A percentile compares a stretch with the other conserved stretches of the same genome.
These are phyloP conservation scores for Didymodactylos carnosus DNA, from an alignment of 2,888 invertebrate species.

Conservation along the genomic window DNA sequence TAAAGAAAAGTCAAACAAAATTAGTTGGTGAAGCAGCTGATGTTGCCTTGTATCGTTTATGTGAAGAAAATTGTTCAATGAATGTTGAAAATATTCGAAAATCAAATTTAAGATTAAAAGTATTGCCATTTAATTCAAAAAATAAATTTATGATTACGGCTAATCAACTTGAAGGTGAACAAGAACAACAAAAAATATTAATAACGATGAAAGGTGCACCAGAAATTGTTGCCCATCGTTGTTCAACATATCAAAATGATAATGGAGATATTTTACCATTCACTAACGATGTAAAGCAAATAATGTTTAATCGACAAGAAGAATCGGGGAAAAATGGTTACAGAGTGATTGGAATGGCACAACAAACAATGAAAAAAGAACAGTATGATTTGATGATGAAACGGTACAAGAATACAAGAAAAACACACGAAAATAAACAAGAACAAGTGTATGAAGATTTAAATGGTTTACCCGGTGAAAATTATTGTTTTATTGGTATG, in stretches of 20 bases:
- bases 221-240: not conserved
- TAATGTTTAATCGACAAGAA: not conserved
- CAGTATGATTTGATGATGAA: not conserved
- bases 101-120: not conserved
- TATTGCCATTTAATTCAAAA: not conserved
- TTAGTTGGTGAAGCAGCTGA: not conserved
- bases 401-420: not conserved
- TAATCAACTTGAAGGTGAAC: not conserved
- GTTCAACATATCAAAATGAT: not conserved
- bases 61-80: not conserved
- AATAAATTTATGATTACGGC: not conserved
- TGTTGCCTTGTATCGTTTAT: not conserved
- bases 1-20: not conserved
- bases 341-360: not conserved
- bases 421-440: not conserved
- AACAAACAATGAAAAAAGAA: not conserved
- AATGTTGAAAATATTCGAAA: not conserved
- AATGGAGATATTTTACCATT: not conserved
- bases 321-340: not conserved
- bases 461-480: not conserved
- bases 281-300: not conserved
- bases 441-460: not conserved
- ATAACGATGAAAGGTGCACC: not conserved
- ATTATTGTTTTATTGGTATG: conserved; percentile 6
- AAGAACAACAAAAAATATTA: not conserved